A percentile compares a stretch with the other conserved stretches of the same genome.
Evolutionary conservation across 2,888 invertebrate genomes (phyloP).

Genomic region (Parelbella ahira): DNA sequence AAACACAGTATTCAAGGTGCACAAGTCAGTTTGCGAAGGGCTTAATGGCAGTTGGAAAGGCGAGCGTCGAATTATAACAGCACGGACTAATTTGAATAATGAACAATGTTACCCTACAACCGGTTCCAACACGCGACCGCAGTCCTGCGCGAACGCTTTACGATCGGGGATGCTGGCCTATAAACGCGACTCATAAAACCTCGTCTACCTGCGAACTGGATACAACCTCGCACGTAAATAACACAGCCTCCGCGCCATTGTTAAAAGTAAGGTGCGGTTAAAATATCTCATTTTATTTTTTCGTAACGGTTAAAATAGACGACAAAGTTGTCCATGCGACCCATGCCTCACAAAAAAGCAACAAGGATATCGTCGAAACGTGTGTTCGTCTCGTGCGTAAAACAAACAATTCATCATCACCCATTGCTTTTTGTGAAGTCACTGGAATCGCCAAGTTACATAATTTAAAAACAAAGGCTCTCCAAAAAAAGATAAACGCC

Average conservation of each 20-base stretch:
- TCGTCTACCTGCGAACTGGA: constrained; percentile 24
- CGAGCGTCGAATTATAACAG: constrained; percentile 65
- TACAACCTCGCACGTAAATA: constrained; percentile 11
- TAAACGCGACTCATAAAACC: constrained; percentile 49
- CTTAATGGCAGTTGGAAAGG: constrained; percentile 42
- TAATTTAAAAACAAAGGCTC: constrained; percentile 72
- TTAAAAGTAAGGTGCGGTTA: constrained; percentile 15
- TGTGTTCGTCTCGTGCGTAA: constrained; percentile 33
- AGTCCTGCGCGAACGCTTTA: constrained; percentile 42
- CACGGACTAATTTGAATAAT: constrained; percentile 76
- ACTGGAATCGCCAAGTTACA: constrained; percentile 58
- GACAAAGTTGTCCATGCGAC: neutral
- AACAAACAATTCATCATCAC: constrained; percentile 54
- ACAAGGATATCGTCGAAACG: constrained; percentile 12
- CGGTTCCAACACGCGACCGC: constrained; percentile 64
- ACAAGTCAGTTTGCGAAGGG: constrained; percentile 22
- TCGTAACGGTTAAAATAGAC: constrained; percentile 19
- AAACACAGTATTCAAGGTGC: constrained; percentile 23
- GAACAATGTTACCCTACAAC: constrained; percentile 69
- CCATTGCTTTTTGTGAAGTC: constrained; percentile 48
- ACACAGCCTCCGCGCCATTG: constrained; percentile 12
- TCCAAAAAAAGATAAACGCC: constrained; percentile 59
- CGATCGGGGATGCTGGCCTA: constrained; percentile 52
- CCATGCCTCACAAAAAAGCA: constrained; percentile 8
- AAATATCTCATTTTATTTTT: constrained; percentile 26